These are phyloP conservation scores for Sorex maritimensis DNA, from an alignment of 2,797 vertebrate genomes.

Conservation along the genomic window DNA sequence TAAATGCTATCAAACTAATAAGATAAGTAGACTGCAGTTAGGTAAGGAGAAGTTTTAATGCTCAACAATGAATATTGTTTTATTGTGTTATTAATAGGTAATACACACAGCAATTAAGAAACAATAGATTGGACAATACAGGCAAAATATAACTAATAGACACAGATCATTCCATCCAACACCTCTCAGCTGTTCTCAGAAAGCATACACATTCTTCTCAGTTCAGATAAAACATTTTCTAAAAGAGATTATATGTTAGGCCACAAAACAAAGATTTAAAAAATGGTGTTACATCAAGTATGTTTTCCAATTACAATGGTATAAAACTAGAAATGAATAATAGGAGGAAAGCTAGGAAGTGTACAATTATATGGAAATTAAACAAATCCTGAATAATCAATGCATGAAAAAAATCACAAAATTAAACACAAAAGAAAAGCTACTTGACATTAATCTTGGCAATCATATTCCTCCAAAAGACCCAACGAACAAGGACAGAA, in stretches of 20 bases:
- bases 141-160: neutral
- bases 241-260: neutral
- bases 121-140: neutral
- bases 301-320: neutral
- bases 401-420: slow-evolving; percentile 1
- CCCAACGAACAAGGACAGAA: neutral
- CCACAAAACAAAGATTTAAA: slow-evolving; percentile 5
- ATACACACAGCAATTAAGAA: neutral
- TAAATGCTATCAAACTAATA: slow-evolving; percentile 18
- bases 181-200: neutral
- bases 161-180: neutral
- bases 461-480: neutral
- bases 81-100: neutral
- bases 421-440: neutral
- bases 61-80: neutral
- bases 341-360: neutral
- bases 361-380: neutral
- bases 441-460: neutral
- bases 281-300: slow-evolving; percentile 6
- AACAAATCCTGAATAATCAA: neutral
- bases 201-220: neutral
- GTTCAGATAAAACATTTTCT: neutral
- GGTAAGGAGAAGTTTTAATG: neutral
- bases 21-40: neutral
- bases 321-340: slow-evolving; percentile 14